A percentile compares a stretch with the other conserved stretches of the same genome.
These are phyloP conservation scores for Pemphredon lugubris DNA, from an alignment of 2,888 invertebrate species.

Conservation along the genomic window DNA sequence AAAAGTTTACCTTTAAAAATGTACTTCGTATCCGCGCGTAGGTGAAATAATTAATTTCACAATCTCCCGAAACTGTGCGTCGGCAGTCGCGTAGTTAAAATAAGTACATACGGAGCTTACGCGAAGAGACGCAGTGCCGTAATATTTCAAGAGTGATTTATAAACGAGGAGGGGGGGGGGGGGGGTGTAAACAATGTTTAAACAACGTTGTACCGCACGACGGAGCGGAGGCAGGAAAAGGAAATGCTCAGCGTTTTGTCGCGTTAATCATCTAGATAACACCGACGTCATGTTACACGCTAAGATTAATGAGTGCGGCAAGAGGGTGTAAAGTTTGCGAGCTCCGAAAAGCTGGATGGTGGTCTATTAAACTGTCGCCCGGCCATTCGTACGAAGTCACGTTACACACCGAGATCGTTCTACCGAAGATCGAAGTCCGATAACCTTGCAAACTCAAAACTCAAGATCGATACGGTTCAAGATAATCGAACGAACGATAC, in stretches of 20 bases:
- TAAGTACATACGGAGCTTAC: no score
- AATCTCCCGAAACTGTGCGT: no score
- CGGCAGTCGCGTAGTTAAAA: no score
- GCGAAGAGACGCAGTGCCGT: no score
- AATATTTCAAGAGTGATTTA: not conserved
- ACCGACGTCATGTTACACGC: conserved; percentile 32
- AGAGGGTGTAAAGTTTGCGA: conserved; percentile 20
- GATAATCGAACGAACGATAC: no score
- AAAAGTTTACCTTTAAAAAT: not conserved
- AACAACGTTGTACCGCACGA: conserved; percentile 8
- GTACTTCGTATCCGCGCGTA: no score
- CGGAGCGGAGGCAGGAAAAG: conserved; percentile 10
- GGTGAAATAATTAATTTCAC: no score
- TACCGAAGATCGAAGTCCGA: not conserved
- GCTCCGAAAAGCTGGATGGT: conserved; percentile 8
- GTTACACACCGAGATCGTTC: conserved; percentile 6
- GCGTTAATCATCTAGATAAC: conserved; percentile 43
- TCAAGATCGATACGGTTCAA: no score
- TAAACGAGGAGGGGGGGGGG: conserved; percentile 10
- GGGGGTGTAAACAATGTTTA: conserved; percentile 19
- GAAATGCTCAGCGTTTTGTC: conserved; percentile 20
- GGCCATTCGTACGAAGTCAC: conserved; percentile 1
- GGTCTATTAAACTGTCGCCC: conserved; percentile 28
- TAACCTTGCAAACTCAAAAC: not conserved
- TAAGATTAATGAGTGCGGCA: conserved; percentile 44